Conservation (phyloP, 2,113 vertebrate genomes). For the Gallinago undulata region DNA sequence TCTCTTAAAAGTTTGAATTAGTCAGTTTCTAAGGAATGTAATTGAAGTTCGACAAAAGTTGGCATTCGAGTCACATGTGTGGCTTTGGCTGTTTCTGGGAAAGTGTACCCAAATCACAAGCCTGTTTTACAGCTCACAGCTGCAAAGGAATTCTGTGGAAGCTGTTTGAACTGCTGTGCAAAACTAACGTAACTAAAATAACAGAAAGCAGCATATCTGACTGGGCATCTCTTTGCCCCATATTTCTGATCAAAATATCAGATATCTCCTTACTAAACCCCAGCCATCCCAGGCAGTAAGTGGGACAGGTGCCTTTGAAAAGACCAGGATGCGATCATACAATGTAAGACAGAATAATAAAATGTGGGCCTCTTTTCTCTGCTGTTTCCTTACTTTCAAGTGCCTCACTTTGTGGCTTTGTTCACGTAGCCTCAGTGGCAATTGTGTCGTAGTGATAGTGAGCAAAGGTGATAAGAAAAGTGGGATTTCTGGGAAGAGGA, state of each 20-base stretch:
- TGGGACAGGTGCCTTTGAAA: not conserved
- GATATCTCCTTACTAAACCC: not conserved
- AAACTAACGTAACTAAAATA: not conserved
- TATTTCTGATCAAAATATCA: not conserved
- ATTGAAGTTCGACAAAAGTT: not conserved
- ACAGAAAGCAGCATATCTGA: not conserved
- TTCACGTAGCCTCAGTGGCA: not conserved
- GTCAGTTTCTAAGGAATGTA: not conserved
- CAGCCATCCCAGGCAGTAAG: not conserved
- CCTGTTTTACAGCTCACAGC: not conserved
- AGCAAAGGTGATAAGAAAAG: not conserved
- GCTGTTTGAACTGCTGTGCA: not conserved
- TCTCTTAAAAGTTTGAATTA: not conserved
- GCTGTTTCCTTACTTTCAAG: not conserved
- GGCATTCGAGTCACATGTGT: not conserved
- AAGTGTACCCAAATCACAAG: not conserved
- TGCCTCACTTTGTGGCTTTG: not conserved
- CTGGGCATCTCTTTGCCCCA: not conserved
- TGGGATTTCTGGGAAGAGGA: not conserved
- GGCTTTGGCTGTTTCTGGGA: not conserved
- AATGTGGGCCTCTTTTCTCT: not conserved
- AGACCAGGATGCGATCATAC: not conserved
- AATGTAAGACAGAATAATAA: not conserved
- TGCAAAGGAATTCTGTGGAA: not conserved
- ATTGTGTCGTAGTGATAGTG: accelerated